phyloP scores from a whole-genome alignment of 1,140 invertebrate genomes.

The Drosophila trapezifrons region DNA sequence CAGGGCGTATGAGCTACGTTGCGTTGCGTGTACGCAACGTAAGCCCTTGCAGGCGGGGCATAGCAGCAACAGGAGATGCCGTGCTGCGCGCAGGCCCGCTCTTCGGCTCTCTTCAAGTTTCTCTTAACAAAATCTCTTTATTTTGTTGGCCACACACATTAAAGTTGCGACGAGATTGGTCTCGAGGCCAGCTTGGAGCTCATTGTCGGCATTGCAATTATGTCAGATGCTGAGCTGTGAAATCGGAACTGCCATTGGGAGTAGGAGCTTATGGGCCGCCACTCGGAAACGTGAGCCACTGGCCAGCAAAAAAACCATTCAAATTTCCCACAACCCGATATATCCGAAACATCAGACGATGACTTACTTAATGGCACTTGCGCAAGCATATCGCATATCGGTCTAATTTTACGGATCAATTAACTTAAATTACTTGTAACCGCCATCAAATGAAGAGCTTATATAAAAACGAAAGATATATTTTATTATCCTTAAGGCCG shows the following conservation, averaged over 20 bases:
- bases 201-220: constrained; percentile 65
- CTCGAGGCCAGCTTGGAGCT: constrained; percentile 43
- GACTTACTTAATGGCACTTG: constrained; percentile 20
- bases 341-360: neutral
- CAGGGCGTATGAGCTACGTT: constrained; percentile 46
- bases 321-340: constrained; percentile 3
- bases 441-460: neutral
- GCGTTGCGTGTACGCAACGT: constrained; percentile 52
- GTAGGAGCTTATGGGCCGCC: neutral
- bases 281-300: constrained; percentile 22
- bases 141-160: constrained; percentile 12
- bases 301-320: constrained; percentile 14
- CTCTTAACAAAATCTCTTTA: constrained; percentile 45
- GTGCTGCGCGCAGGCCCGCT: constrained; percentile 37
- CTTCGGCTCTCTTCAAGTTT: neutral
- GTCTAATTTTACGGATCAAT: constrained; percentile 18
- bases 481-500: too few species aligned
- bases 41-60: constrained; percentile 69
- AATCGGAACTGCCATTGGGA: constrained; percentile 40
- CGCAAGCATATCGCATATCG: constrained; percentile 12
- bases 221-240: constrained; percentile 50
- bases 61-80: constrained; percentile 32
- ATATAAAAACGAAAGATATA: too few species aligned
- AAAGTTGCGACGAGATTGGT: constrained; percentile 40
- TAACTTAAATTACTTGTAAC: constrained; percentile 32